Percentiles rank a stretch among this genome's conserved stretches.
Conservation (phyloP, 2,113 vertebrate genomes). For the Nothocercus julius region DNA sequence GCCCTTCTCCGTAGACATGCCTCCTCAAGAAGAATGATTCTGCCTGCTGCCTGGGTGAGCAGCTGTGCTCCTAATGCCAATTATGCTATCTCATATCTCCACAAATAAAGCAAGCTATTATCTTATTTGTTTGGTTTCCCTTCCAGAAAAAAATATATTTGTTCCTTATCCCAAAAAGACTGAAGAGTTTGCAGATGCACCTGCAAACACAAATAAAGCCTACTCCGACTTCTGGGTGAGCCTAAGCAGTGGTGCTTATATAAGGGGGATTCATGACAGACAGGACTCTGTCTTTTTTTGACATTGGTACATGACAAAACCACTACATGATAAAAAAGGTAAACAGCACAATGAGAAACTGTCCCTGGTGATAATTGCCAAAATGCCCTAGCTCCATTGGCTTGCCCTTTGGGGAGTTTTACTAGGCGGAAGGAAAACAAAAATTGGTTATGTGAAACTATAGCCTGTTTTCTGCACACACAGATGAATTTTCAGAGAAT, state of each 20-base stretch:
- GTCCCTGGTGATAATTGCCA: background rate
- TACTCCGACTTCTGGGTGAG: background rate
- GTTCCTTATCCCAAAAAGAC: background rate
- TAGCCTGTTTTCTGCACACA: background rate
- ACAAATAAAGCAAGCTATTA: background rate
- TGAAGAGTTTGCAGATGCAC: background rate
- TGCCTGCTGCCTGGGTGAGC: background rate
- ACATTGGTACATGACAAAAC: background rate
- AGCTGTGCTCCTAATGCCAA: background rate
- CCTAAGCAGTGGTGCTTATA: background rate
- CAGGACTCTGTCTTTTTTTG: background rate
- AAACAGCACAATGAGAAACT: background rate
- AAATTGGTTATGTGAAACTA: fast-evolving
- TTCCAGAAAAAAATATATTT: background rate
- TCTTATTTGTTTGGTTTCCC: background rate
- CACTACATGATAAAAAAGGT: background rate
- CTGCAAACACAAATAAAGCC: background rate
- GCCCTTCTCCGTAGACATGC: background rate
- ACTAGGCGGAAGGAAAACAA: background rate
- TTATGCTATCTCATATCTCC: background rate
- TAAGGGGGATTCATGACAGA: background rate
- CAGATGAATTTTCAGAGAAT: background rate
- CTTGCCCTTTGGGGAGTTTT: background rate
- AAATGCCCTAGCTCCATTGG: background rate
- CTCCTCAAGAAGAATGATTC: background rate